Evolutionary conservation across 1,140 invertebrate genomes (phyloP).

Genomic region (Eufriesea mexicana): DNA sequence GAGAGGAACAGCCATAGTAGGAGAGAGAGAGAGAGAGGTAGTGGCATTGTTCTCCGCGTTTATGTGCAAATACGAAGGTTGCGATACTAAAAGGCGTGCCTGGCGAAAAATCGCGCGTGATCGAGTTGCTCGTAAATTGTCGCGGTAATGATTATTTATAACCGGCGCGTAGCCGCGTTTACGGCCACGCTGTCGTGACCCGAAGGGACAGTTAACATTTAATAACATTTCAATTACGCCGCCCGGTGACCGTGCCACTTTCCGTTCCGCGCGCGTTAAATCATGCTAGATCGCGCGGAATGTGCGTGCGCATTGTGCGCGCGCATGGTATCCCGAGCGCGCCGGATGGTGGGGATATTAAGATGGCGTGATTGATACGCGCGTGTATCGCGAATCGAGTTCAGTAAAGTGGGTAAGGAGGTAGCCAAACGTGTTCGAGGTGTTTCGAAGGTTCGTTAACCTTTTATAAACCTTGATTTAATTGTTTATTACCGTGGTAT

Average conservation of each 20-base stretch:
- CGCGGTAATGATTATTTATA: neutral
- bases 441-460: too few relatives aligned
- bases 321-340: neutral
- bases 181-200: neutral
- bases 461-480: too few relatives aligned
- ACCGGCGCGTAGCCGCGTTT: neutral
- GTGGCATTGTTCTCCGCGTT: conserved; percentile 59
- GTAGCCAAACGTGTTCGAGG: too few relatives aligned
- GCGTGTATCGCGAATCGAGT: neutral
- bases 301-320: conserved; percentile 2
- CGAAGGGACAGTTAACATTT: conserved; percentile 44
- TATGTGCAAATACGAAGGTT: conserved; percentile 50
- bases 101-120: conserved; percentile 4
- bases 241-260: neutral
- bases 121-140: conserved; percentile 6
- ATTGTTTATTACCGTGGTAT: too few relatives aligned
- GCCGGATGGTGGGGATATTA: neutral
- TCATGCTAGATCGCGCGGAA: neutral
- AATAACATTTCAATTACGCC: conserved; percentile 46
- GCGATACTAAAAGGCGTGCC: conserved; percentile 46
- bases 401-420: neutral
- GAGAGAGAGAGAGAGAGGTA: neutral
- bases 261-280: conserved; percentile 22
- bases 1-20: neutral
- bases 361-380: neutral